These are phyloP conservation scores for Drosophila repletoides DNA, from an alignment of 1,140 invertebrate species.

Conservation along the genomic window DNA sequence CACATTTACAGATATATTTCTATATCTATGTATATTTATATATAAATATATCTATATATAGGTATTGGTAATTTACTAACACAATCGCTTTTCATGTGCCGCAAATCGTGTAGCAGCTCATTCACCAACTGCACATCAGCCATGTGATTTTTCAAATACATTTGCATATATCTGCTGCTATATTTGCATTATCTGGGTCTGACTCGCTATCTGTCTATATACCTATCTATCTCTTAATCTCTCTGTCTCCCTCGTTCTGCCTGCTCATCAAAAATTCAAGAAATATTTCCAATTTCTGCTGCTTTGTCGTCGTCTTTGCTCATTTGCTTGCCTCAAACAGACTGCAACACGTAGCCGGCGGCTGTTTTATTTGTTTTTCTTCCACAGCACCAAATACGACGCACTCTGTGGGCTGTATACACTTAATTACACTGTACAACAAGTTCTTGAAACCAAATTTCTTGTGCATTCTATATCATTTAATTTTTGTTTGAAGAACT, in stretches of 20 bases:
- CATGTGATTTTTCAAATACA: slow-evolving; percentile 81
- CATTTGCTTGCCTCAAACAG: slow-evolving; percentile 56
- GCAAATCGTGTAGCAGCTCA: slow-evolving; percentile 74
- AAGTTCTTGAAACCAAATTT: slow-evolving; percentile 1
- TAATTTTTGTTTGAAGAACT: no score
- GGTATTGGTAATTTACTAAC: slow-evolving; percentile 56
- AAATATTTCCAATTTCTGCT: slow-evolving; percentile 38
- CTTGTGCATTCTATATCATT: no score
- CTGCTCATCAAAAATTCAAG: slow-evolving; percentile 45
- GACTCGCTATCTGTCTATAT: slow-evolving; percentile 8
- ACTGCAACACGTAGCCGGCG: slow-evolving; percentile 48
- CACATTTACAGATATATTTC: neutral
- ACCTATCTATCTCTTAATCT: slow-evolving; percentile 1
- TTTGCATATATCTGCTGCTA: slow-evolving; percentile 61
- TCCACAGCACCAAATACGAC: slow-evolving; percentile 22
- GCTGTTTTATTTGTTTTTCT: slow-evolving; percentile 32
- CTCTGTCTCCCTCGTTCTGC: neutral
- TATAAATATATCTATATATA: neutral
- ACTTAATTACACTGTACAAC: slow-evolving; percentile 66
- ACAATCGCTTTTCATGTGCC: slow-evolving; percentile 75
- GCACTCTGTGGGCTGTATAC: slow-evolving; percentile 34
- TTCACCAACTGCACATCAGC: slow-evolving; percentile 76
- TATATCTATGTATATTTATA: neutral
- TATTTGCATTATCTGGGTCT: slow-evolving; percentile 49
- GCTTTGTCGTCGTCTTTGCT: slow-evolving; percentile 53